phyloP scores from a whole-genome alignment of 1,140 invertebrate species.

The Drosophila eugracilis region DNA sequence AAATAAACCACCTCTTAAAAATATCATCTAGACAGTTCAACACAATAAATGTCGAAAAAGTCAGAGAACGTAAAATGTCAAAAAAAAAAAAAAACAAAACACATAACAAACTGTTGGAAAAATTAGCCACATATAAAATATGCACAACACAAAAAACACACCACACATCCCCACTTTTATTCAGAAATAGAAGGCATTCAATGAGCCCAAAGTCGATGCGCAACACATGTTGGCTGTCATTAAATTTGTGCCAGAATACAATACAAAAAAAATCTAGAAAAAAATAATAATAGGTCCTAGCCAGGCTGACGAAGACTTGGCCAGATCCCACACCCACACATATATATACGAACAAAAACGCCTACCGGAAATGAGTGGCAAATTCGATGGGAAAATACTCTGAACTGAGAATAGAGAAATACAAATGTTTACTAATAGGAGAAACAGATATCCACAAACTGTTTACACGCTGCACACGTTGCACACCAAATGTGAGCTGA shows the following conservation, averaged over 20 bases:
- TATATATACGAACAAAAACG: no score
- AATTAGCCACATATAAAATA: slow-evolving; percentile 53
- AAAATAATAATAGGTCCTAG: slow-evolving; percentile 21
- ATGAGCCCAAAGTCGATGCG: slow-evolving; percentile 45
- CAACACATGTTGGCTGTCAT: slow-evolving; percentile 71
- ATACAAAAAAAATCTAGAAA: slow-evolving; percentile 28
- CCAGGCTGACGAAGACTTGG: slow-evolving; percentile 35
- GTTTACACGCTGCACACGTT: slow-evolving; percentile 68
- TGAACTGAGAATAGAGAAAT: slow-evolving; percentile 43
- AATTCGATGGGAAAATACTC: slow-evolving; percentile 53
- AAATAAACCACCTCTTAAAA: slow-evolving; percentile 33
- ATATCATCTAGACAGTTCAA: slow-evolving; percentile 8
- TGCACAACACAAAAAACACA: slow-evolving; percentile 12
- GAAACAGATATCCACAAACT: slow-evolving; percentile 59
- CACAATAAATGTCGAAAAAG: slow-evolving; percentile 35
- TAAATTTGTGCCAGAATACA: slow-evolving; percentile 57
- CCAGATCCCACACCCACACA: slow-evolving; percentile 10
- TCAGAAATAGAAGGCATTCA: slow-evolving; percentile 32
- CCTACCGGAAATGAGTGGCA: slow-evolving; percentile 65
- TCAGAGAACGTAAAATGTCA: slow-evolving; percentile 6
- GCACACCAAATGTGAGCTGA: slow-evolving; percentile 46
- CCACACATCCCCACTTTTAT: slow-evolving; percentile 7
- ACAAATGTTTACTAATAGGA: slow-evolving; percentile 72
- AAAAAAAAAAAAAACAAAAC: slow-evolving; percentile 3
- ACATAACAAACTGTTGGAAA: slow-evolving; percentile 27